phyloP scores from a whole-genome alignment of 2,113 vertebrate species.

The Scomber colias region DNA sequence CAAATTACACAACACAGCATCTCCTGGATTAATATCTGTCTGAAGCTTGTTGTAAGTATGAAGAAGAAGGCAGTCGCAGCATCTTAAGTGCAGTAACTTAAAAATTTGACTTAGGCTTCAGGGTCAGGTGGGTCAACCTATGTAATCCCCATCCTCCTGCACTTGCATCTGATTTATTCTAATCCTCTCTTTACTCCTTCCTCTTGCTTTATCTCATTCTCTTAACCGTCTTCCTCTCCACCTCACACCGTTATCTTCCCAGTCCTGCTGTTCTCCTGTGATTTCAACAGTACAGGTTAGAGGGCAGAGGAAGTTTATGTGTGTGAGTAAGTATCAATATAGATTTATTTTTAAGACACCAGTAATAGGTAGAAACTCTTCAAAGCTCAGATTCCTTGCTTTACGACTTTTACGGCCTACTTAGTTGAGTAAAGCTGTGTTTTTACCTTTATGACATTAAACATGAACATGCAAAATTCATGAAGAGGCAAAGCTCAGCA shows the following conservation, averaged over 20 bases:
- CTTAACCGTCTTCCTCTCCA: slow-evolving; percentile 6
- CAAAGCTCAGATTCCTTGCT: background rate
- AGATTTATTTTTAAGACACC: slow-evolving; percentile 8
- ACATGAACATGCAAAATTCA: slow-evolving; percentile 32
- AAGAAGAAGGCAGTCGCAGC: slow-evolving; percentile 15
- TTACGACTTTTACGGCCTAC: background rate
- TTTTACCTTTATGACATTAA: slow-evolving; percentile 22
- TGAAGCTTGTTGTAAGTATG: background rate
- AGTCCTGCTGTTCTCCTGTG: slow-evolving; percentile 17
- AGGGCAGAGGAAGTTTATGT: slow-evolving; percentile 31
- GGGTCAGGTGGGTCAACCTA: slow-evolving; percentile 10
- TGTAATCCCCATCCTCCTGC: slow-evolving; percentile 18
- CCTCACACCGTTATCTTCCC: slow-evolving; percentile 35
- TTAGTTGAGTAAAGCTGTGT: slow-evolving; percentile 2
- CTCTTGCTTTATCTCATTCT: slow-evolving; percentile 34
- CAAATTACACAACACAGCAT: slow-evolving; percentile 40
- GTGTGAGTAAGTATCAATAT: background rate
- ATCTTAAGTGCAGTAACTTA: slow-evolving; percentile 3
- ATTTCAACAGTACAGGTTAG: slow-evolving; percentile 39
- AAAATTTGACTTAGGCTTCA: slow-evolving; percentile 6
- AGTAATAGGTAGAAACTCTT: slow-evolving; percentile 16
- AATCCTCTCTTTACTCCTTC: slow-evolving; percentile 36
- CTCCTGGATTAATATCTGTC: slow-evolving; percentile 55
- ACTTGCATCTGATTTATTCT: slow-evolving; percentile 39
- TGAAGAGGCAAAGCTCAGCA: slow-evolving; percentile 32